Base-by-base conservation (phyloP, 2,888 invertebrate species). In the Lingula anatina region DNA sequence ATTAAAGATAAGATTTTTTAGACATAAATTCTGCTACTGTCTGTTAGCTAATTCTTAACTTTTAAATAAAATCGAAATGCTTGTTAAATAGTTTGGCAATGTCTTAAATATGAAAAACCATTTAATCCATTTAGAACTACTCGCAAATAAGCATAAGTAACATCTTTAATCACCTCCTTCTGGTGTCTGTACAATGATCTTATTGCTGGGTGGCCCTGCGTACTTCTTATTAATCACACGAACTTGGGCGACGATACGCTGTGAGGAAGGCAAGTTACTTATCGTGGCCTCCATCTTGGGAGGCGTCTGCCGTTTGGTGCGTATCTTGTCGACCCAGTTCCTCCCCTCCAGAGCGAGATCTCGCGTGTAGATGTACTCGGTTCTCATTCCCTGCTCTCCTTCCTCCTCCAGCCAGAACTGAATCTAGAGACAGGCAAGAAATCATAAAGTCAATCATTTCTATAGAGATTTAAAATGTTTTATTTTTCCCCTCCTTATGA, bases 1-100 rank as follows among this genome's bases (percentile, higher is more conserved):
- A n/a, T n/a, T n/a, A n/a, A n/a, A n/a, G n/a, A n/a, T n/a, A n/a
- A n/a, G n/a, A n/a, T n/a, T n/a, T n/a, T n/a, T n/a, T n/a, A n/a
- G n/a, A n/a, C n/a, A n/a, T n/a, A n/a, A n/a, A n/a, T n/a, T n/a
- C n/a, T n/a, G n/a, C n/a, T n/a, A n/a, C 26, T 15, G 38, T 1
- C 3, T 7, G 21, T 3, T 35, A 44, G 57, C 52, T 47, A 74
- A 73, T 64, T 65, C 75, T 74, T 56, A 71, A 71, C 2, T 61
- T 62, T 25, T 73, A 73, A 5, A 50, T 51, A 31, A 73, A 56
- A 28, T 58, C 85, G 47, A 97, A 82, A 0, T 84, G 82, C 56
- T 90, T 88, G 68, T 92, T 92, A 1, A 89, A 83, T 4, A 95
- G 92, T 3, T 97, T 96, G 71, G 90, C 89, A 76, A 88, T 91